Percentiles rank a stretch among this genome's conserved stretches.
These are phyloP conservation scores for Rhynchomys soricoides DNA, from an alignment of 2,113 vertebrate genomes.

Conservation along the genomic window DNA sequence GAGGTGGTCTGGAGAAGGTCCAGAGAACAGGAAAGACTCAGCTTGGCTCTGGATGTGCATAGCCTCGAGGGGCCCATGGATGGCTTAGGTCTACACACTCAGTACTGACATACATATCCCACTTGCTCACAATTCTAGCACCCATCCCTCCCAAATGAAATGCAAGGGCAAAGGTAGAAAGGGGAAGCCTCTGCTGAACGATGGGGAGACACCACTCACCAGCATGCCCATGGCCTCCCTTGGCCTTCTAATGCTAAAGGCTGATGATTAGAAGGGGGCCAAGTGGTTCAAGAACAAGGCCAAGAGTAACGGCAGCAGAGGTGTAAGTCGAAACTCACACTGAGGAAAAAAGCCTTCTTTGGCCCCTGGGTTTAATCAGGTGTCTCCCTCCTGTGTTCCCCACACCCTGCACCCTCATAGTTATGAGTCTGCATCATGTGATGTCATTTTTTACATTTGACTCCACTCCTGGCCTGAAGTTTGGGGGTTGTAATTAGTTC, in stretches of 20 bases:
- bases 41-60: background rate
- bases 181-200: background rate
- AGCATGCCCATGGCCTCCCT: background rate
- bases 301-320: background rate
- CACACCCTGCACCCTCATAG: background rate
- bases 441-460: background rate
- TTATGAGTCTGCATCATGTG: background rate
- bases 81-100: slow-evolving; percentile 20
- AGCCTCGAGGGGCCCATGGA: background rate
- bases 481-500: background rate
- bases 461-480: background rate
- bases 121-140: background rate
- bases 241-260: background rate
- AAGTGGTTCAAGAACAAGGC: background rate
- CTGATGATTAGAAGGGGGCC: background rate
- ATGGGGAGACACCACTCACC: background rate
- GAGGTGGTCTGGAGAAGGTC: background rate
- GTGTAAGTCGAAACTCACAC: background rate
- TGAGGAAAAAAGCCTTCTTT: background rate
- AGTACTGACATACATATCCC: background rate
- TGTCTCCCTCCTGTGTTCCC: background rate
- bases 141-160: background rate
- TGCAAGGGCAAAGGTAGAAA: background rate
- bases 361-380: background rate
- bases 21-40: background rate